Conservation (phyloP, 2,797 vertebrate species). For the Sebastiscus albofasciatus region DNA sequence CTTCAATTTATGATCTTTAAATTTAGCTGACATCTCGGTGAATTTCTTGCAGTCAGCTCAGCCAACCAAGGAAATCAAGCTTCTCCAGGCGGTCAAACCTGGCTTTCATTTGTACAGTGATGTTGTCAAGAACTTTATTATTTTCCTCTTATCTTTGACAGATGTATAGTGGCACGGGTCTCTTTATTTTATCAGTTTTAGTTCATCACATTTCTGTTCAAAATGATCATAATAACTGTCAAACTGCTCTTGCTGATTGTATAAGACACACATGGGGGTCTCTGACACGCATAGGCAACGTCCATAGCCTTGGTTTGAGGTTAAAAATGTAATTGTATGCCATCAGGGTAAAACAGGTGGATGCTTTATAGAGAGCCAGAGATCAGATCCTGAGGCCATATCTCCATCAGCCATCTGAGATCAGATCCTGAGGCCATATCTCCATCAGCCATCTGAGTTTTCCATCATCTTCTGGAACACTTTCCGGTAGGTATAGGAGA, state of each 20-base stretch:
- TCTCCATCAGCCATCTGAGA: neutral
- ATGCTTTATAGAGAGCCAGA: neutral
- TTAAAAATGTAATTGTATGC: neutral
- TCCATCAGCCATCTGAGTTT: neutral
- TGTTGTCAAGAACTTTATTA: neutral
- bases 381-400: neutral
- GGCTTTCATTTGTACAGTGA: neutral
- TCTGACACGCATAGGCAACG: neutral
- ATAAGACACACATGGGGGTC: neutral
- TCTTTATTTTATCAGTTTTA: neutral
- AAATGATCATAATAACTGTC: neutral
- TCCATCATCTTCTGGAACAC: neutral
- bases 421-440: neutral
- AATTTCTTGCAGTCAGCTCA: neutral
- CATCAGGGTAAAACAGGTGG: neutral
- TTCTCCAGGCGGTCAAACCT: neutral
- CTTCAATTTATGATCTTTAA: neutral
- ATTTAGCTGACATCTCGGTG: neutral
- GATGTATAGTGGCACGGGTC: neutral
- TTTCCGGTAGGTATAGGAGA: neutral
- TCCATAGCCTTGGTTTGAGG: neutral
- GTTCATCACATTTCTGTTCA: neutral
- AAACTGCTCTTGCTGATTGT: too few relatives aligned
- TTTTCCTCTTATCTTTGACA: neutral
- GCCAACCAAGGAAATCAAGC: neutral